Base-by-base conservation (phyloP, 2,888 invertebrate genomes). In the Heteropelma amictum region DNA sequence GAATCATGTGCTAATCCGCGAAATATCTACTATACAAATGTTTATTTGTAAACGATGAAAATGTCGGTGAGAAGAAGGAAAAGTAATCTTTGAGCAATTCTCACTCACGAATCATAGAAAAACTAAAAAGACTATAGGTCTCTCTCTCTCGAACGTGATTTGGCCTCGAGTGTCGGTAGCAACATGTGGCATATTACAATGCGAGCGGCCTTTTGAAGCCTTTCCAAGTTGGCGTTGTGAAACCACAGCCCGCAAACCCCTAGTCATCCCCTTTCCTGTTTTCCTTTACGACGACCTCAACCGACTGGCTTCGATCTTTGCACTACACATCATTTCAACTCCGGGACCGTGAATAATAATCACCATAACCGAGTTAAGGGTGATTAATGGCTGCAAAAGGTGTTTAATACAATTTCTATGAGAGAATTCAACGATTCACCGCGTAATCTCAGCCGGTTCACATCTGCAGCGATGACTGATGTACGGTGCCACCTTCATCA, bases 141-240 rank as follows among this genome's bases (percentile, higher is more conserved):
- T 5, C 26, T 12, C 38, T 0, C 45, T 56, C 40, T 35, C 19
- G 49, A 56, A 68, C 56, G 63, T 65, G 67, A 65, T 61, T 30
- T 67, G 45, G 69, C 49, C 60, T 58, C 54, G 64, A 49, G 53
- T 56, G 58, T 63, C 64, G 67, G 72, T 72, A 85, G 84, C 85
- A 85, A 85, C 85, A 85, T 84, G 85, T 85, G 85, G 84, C 81
- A 84, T 80, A 78, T 84, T 83, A 82, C 79, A 80, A 80, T 61
- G 67, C 72, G 75, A 79, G 80, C 71, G 71, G 54, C 47, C 63
- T 80, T 79, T 56, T 63, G 21, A 77, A 71, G 54, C 53, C 53
- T 58, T 14, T 8, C n/a, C 23, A 33, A 19, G 19, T 40, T 26
- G 38, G 74, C 68, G 67, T 53, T 65, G 49, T 61, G 56, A 26